Evolutionary conservation across 2,797 vertebrate genomes (phyloP), one percentile per base, ranked within the genome.

Genomic region (Urophycis tenuis): DNA sequence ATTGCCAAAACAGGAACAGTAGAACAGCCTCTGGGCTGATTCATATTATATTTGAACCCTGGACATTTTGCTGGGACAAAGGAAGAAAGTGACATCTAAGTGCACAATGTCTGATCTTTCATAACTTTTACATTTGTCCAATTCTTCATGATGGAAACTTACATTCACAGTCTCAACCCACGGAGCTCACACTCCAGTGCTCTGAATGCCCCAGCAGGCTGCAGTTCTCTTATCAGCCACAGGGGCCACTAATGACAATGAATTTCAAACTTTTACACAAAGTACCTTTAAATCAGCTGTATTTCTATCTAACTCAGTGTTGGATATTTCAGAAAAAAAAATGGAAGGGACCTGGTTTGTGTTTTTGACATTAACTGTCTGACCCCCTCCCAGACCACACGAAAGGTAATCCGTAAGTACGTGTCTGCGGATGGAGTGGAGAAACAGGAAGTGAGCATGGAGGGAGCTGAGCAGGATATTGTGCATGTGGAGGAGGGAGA

Each of bases 341-440:
- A 29, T 64, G 53, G n/a, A 25, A 25, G 5, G 49, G 19, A 53
- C 2, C 49, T n/a, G 19, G 49, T 22, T n/a, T 29, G 53, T 64
- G 8, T 64, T 12, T 60, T 29, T 64, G 53, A 64, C 53, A 53
- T 11, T 33, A 53, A 15, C 19, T 8, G 22, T 53, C 45, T 14
- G 35, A 12, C 14, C 3, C 30, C n/a, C 2, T 15, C 35, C 22
- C 86, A 99, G 97, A 94, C 97, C 77, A 97, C 96, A 15, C 94
- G 96, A 78, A 99, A 95, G 88, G 93, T 99, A 85, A 96, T 98
- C 76, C 93, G 91, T 72, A 94, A 95, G 78, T 97, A 89, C 0
- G 81, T 95, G 45, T 95, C 95, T 73, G 83, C 95, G 3, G 97
- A 97, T 0, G 96, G 96, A 75, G 88, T 78, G 11, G 96, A 96